These are phyloP conservation scores for Nesidiocoris tenuis DNA, from an alignment of 2,888 invertebrate genomes.

Conservation along the genomic window DNA sequence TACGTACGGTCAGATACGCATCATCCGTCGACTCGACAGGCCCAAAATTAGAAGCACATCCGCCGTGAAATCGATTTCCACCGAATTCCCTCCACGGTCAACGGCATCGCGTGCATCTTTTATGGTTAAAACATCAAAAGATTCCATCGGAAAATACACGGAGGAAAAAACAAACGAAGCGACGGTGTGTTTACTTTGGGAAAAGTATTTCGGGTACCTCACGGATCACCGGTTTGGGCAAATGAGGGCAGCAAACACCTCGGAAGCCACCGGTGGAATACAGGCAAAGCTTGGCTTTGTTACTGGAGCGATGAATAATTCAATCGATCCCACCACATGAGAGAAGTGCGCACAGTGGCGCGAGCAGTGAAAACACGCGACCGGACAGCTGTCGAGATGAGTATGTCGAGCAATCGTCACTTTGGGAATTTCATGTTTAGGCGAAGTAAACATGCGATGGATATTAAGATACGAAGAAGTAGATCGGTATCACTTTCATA, in stretches of 20 bases:
- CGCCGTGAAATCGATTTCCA: not conserved
- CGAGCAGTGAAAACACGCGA: not conserved
- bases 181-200: not conserved
- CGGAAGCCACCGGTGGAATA: not conserved
- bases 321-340: not conserved
- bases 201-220: not conserved
- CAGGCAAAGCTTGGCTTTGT: not conserved
- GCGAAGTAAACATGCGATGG: too few species aligned
- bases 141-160: not conserved
- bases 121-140: not conserved
- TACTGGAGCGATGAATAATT: not conserved
- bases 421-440: too few species aligned
- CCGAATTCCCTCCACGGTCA: not conserved
- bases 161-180: not conserved
- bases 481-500: too few species aligned
- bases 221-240: not conserved
- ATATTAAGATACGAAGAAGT: too few species aligned
- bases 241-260: not conserved
- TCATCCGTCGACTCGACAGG: not conserved
- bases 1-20: not conserved
- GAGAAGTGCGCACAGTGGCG: not conserved
- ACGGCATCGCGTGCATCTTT: not conserved
- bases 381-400: not conserved
- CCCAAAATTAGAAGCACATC: not conserved
- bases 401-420: too few species aligned